Base-by-base conservation (phyloP, 2,888 invertebrate species). In the Copidosoma aretas region DNA sequence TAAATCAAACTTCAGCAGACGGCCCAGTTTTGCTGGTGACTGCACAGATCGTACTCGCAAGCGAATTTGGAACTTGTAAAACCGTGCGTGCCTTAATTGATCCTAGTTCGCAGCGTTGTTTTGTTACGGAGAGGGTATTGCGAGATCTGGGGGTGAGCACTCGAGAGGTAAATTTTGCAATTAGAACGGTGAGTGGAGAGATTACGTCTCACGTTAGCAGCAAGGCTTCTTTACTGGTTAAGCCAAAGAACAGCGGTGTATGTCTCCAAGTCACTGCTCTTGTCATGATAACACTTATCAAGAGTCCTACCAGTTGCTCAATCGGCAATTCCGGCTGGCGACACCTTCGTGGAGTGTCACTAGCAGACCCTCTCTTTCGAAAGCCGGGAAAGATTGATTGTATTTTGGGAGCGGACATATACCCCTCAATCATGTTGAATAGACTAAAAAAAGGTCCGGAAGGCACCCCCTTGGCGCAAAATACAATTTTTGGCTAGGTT, bases 1-100 rank as follows among this genome's bases (percentile, higher is more conserved):
- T 8, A 5, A 32, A 32, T 32, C 8, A 5, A 8, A 8, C 32
- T 5, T 8, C 8, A 8, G 32, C 8, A 8, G 8, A 8, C 8
- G 32, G 32, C 8, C 8, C 32, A 4, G 66, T 66, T 15, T 15
- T 60, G 5, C 25, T 66, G 60, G 66, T 56, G n/a, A 66, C 66
- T 10, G 66, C 66, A 22, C 24, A 22, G 3, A 43, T 53, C 1
- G 15, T 43, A 3, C 43, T 60, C 1, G 3, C 2, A 17, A 25
- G 21, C 15, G 41, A 21, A 5, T 46, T 32, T 1, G 8, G 58
- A 3, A 2, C 15, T 19, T n/a, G 24, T 14, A n/a, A 21, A 19
- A 10, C n/a, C 8, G 54, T 52, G 10, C 25, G 60, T 32, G 51
- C 52, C n/a, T 52, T 65, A 10, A 41, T 49, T 10, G 65, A 65